phyloP scores from a whole-genome alignment of 2,113 vertebrate genomes.

The human (Homo sapiens) region GRCh38 chr5:70653001-70653500 shows the following conservation, averaged over 20 bases:
- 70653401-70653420: neutral
- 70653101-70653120: neutral
- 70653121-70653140: neutral
- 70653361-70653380: neutral
- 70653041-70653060: neutral
- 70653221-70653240: neutral
- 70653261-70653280: neutral
- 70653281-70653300: neutral
- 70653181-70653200: neutral
- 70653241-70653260: neutral
- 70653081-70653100: neutral
- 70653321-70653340: neutral
- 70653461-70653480: neutral
- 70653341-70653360: neutral
- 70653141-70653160: neutral
- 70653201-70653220: neutral
- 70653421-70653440: no score
- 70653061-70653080: neutral
- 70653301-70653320: neutral
- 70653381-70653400: neutral
- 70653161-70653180: neutral
- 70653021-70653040: neutral
- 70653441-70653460: neutral
- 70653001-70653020: neutral
- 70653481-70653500: neutral